Conservation (phyloP, 2,113 vertebrate genomes). For the Coptodon bakossiorum region DNA sequence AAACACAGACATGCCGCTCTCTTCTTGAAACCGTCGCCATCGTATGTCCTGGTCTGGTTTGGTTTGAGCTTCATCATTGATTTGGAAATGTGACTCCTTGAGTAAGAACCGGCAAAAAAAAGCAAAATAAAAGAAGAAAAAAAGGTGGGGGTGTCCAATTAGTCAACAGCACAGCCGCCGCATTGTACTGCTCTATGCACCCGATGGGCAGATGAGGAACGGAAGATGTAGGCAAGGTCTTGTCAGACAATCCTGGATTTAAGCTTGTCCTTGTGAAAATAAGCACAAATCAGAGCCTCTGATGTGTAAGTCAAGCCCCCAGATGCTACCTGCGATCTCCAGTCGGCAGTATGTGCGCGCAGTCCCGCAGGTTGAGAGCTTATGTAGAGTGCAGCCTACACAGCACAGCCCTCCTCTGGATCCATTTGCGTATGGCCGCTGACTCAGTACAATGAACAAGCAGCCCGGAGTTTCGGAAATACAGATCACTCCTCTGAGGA, state of each 20-base stretch:
- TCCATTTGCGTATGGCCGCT: conserved; percentile 55
- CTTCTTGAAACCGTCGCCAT: conserved; percentile 94
- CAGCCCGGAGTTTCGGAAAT: conserved; percentile 7
- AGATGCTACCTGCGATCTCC: neutral
- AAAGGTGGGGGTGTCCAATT: neutral
- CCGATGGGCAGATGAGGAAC: neutral
- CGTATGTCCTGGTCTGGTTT: conserved; percentile 97
- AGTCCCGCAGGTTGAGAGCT: neutral
- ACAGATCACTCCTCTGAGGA: conserved; percentile 19
- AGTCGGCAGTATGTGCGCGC: neutral
- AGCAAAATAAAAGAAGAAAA: neutral
- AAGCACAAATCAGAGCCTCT: neutral
- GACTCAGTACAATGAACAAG: conserved; percentile 45
- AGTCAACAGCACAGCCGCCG: conserved; percentile 43
- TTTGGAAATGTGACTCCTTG: neutral
- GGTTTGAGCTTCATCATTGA: conserved; percentile 94
- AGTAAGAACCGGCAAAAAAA: conserved; percentile 1
- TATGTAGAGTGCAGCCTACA: conserved; percentile 35
- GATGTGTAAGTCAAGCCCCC: neutral
- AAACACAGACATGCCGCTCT: conserved; percentile 95
- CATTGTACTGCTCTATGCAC: conserved; percentile 42
- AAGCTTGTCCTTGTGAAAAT: neutral
- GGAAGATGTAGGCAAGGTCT: neutral
- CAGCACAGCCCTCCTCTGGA: conserved; percentile 28
- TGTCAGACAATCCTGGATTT: neutral